Conservation (phyloP, 2,113 vertebrate genomes). For the Pelvicachromis taeniatus region DNA sequence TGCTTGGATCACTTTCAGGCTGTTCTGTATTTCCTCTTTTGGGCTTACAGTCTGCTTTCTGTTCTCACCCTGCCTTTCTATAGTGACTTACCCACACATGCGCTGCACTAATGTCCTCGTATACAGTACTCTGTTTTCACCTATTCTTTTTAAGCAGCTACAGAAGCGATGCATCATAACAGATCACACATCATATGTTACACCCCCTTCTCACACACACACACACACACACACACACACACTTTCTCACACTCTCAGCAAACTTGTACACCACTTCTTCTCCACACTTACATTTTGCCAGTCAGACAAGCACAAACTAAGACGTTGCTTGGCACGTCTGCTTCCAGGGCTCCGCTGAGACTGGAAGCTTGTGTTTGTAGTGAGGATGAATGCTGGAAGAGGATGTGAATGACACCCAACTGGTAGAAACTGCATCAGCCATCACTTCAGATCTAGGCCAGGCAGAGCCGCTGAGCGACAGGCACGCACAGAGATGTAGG, state of each 20-base stretch:
- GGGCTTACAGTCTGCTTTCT: not conserved
- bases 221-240: not conserved
- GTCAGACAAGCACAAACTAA: conserved; percentile 23
- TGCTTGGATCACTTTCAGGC: not conserved
- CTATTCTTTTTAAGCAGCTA: not conserved
- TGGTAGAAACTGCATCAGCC: conserved; percentile 27
- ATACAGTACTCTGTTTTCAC: not conserved
- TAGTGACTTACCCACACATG: not conserved
- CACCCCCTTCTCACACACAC: not conserved
- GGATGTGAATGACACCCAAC: conserved; percentile 46
- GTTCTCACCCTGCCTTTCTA: not conserved
- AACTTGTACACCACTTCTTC: not conserved
- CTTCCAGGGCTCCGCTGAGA: conserved; percentile 35
- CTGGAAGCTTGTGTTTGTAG: conserved; percentile 38
- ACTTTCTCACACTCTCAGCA: not conserved
- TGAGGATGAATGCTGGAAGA: conserved; percentile 46
- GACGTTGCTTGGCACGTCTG: conserved; percentile 25
- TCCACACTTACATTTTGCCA: not conserved
- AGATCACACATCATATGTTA: not conserved
- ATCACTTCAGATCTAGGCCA: conserved; percentile 56
- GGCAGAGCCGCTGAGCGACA: conserved; percentile 12
- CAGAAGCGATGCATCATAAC: not conserved
- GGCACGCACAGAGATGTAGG: conserved; percentile 27
- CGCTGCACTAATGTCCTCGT: not conserved
- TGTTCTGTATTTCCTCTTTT: not conserved